Percentiles rank a stretch among this genome's conserved stretches.
These are phyloP conservation scores for Crioceris asparagi DNA, from an alignment of 2,888 invertebrate species.

Conservation along the genomic window DNA sequence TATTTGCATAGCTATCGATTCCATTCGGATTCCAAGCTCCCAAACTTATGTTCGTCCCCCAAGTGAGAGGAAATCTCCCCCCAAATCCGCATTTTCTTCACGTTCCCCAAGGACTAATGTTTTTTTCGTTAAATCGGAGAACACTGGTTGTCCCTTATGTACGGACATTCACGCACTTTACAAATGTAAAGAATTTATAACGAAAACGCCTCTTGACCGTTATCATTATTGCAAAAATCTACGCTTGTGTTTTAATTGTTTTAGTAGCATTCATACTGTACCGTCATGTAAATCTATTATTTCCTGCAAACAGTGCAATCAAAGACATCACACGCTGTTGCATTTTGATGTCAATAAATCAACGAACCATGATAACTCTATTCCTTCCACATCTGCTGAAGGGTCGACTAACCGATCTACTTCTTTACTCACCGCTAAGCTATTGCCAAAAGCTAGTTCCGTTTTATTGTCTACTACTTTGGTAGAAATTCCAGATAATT, in stretches of 20 bases:
- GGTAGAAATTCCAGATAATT: slow-evolving; percentile 1
- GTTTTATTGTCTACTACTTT: slow-evolving; percentile 1
- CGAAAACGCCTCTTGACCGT: neutral
- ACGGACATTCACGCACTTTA: neutral
- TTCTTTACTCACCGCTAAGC: neutral
- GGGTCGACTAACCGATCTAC: neutral
- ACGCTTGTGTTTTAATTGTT: slow-evolving; percentile 4
- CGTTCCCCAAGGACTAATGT: too few relatives aligned
- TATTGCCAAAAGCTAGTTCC: neutral
- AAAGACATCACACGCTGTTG: slow-evolving; percentile 3
- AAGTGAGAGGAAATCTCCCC: too few relatives aligned
- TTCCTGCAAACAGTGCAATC: neutral
- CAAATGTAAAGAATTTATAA: slow-evolving; percentile 1
- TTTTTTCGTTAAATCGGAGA: slow-evolving; percentile 1
- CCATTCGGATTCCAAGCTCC: too few relatives aligned
- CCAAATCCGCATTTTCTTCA: too few relatives aligned
- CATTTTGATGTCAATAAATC: too few relatives aligned
- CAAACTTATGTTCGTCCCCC: too few relatives aligned
- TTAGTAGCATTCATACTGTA: neutral
- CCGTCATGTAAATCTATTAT: neutral
- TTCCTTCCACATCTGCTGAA: neutral
- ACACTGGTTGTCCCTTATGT: neutral
- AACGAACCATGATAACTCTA: too few relatives aligned
- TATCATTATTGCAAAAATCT: slow-evolving; percentile 1
- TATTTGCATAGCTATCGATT: neutral